Evolutionary conservation across 1,140 invertebrate genomes (phyloP), one percentile per base, ranked within the genome.

Genomic region (Sinonovacula constricta): DNA sequence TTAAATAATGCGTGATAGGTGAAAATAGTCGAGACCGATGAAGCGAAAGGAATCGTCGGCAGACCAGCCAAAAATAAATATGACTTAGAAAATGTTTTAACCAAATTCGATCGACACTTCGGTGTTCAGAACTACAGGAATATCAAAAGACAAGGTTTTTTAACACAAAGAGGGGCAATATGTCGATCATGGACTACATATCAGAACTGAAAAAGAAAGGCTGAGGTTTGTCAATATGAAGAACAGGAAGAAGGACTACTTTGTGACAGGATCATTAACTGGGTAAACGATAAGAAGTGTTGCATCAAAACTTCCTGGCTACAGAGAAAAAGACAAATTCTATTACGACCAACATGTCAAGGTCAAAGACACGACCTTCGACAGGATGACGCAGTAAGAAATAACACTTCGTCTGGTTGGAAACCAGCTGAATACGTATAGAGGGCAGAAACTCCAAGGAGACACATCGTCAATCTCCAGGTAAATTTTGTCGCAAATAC

Each of bases 91-190:
- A 69, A 49, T 5, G 67, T 69, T 0, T 54, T 69, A 24, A 56
- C 24, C 26, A 69, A 69, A 69, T 69, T 69, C n/a, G 51, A 69
- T 33, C 14, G 34, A 26, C 72, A 76, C 67, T 76, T 76, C 63
- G 72, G 72, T 3, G 63, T 67, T 2, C 72, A 76, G 56, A 39
- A 66, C 45, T 76, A 76, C 26, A 22, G 72, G 3, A 76, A 76
- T 34, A 76, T 76, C 22, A 75, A 75, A 60, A 26, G 39, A 53
- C 71, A 75, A n/a, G 71, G 54, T 30, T 75, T 65, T 30, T 31
- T 75, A 75, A 65, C 31, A 75, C 57, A 67, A 49, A 67, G 65
- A 22, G 65, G 34, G 24, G 22, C 34, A 5, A 3, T 39, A 1
- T 45, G n/a, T n/a, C 65, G 26, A 67, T 49, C 1, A 49, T 67